Percentiles rank a stretch among this genome's conserved stretches.
Conservation (phyloP, 2,888 invertebrate genomes). For the Cephus rjabovi region DNA sequence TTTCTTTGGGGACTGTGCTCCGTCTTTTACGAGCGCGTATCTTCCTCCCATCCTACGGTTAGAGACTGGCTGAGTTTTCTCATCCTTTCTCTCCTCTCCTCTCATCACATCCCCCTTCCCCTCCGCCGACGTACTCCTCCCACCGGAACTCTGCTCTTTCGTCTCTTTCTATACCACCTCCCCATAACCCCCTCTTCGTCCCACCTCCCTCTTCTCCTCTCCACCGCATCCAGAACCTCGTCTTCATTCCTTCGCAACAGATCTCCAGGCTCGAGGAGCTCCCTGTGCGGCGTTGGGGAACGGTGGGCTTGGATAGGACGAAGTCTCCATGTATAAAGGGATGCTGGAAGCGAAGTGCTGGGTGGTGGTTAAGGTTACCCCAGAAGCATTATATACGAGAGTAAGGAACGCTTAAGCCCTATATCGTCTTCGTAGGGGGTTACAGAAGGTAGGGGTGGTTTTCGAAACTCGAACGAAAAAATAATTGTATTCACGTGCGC, state of each 20-base stretch:
- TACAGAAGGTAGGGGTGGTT: constrained; percentile 19
- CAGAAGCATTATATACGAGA: constrained; percentile 2
- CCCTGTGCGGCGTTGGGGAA: background rate
- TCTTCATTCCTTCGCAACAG: constrained; percentile 10
- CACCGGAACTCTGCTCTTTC: constrained; percentile 3
- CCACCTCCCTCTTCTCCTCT: constrained; percentile 29
- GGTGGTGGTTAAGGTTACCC: background rate
- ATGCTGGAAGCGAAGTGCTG: background rate
- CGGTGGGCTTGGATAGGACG: background rate
- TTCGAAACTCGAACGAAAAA: constrained; percentile 13
- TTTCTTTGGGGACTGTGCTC: constrained; percentile 58
- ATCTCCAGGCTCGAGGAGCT: background rate
- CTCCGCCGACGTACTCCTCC: constrained; percentile 14
- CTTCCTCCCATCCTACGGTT: constrained; percentile 8
- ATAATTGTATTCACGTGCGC: constrained; percentile 49
- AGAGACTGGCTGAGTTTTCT: constrained; percentile 12
- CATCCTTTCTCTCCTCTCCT: constrained; percentile 24
- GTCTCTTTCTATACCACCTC: constrained; percentile 14
- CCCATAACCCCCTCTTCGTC: constrained; percentile 23
- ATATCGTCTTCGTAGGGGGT: background rate
- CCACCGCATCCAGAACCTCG: constrained; percentile 20
- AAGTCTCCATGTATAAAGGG: background rate
- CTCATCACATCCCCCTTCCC: constrained; percentile 31
- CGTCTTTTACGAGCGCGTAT: constrained; percentile 56
- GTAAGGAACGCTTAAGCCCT: background rate